Base-by-base conservation (phyloP, 2,888 invertebrate genomes). In the Spodoptera picta region DNA sequence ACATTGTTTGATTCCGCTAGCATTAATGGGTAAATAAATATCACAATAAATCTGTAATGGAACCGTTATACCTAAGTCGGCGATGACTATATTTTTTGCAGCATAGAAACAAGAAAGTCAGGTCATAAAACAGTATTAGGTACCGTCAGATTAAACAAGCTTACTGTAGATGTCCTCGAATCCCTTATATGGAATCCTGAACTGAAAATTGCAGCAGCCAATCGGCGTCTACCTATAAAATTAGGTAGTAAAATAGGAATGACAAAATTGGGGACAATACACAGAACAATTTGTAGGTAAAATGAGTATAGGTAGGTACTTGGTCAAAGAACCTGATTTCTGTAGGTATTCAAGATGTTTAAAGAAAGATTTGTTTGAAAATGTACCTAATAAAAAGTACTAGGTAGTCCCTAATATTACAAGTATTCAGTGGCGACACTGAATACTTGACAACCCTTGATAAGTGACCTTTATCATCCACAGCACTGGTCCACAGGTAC, bases 11-110 rank as follows among this genome's bases (percentile, higher is more conserved):
- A 42, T 51, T 19, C 19, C 9, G 6, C 36, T 36, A 36, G 36
- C 7, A 9, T 4, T 7, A 9, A 1, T 36, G 2, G 0, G 36
- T 36, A 36, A 36, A 36, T 36, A 36, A 36, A 36, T 36, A 36
- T 2, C 6, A 36, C 36, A 36, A 50, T 12, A 54, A 43, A 70
- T 54, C 31, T 54, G 46, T 67, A 56, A 14, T 61, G 55, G 69
- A 75, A 73, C 80, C 77, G 77, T 80, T 80, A 77, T 47, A 23
- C 56, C 56, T 53, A 52, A 54, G 48, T 43, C 10, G 27, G 42
- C 48, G 57, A 44, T 58, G 49, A 57, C 53, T 36, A 36, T 53
- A 53, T 68, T 61, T 69, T 73, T 69, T 67, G 70, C 60, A 70
- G 60, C 64, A 66, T 60, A 65, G 64, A 65, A 67, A 73, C 69